Evolutionary conservation across 2,888 invertebrate species (phyloP).

Genomic region (Cancer borealis): DNA sequence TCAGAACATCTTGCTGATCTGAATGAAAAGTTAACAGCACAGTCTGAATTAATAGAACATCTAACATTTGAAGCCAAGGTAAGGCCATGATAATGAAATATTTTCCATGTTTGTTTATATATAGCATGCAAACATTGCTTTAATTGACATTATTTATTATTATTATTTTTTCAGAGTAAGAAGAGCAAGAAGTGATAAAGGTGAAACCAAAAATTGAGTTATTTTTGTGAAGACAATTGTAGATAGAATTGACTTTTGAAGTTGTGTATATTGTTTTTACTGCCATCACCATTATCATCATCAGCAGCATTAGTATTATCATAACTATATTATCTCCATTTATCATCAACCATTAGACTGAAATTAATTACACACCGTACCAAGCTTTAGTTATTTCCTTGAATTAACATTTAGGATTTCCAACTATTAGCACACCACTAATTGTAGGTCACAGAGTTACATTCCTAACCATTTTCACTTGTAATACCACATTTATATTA

Average conservation of each 20-base stretch:
- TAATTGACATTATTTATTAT: background rate
- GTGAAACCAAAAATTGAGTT: background rate
- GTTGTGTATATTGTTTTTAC: background rate
- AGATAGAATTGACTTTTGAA: background rate
- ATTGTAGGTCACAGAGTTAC: background rate
- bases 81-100: background rate
- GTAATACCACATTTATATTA: background rate
- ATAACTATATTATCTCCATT: background rate
- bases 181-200: constrained; percentile 59
- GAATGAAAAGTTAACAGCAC: constrained; percentile 91
- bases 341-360: background rate
- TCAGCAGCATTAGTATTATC: background rate
- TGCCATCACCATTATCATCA: constrained; percentile 5
- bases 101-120: background rate
- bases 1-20: constrained; percentile 88
- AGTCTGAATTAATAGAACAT: constrained; percentile 84
- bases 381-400: background rate
- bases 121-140: background rate
- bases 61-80: constrained; percentile 70
- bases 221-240: constrained; percentile 5
- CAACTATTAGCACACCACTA: background rate
- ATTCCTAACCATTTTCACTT: background rate
- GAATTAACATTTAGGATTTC: background rate
- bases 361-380: background rate
- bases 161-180: constrained; percentile 53